Evolutionary conservation across 92 coral and sea anemone species (phyloP).

Genomic region (Hydrozoanthus gracilis): DNA sequence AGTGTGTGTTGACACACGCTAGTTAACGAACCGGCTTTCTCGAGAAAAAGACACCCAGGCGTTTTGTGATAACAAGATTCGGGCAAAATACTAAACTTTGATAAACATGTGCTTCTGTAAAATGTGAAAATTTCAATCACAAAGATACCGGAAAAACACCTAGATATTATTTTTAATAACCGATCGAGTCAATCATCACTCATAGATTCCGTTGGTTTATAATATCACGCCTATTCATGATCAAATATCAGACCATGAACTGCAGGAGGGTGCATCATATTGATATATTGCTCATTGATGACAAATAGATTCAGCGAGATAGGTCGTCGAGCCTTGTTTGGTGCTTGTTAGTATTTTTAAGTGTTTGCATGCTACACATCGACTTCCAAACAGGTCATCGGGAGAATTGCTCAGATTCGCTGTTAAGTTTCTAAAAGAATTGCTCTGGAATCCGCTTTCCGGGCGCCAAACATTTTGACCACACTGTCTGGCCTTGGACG

Average conservation of each 20-base stretch:
- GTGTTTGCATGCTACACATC: slow-evolving; percentile 1
- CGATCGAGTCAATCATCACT: not conserved
- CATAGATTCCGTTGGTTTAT: slow-evolving; percentile 20
- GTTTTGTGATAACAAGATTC: not conserved
- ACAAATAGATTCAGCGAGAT: slow-evolving; percentile 21
- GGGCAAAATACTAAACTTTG: not conserved
- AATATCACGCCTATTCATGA: slow-evolving; percentile 30
- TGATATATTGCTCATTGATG: slow-evolving; percentile 25
- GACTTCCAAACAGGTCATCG: not conserved
- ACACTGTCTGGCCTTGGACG: not conserved
- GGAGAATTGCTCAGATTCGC: not conserved
- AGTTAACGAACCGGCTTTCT: not conserved
- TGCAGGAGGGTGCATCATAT: slow-evolving; percentile 9
- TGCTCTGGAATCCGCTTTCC: not conserved
- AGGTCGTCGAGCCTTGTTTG: slow-evolving; percentile 27
- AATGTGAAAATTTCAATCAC: slow-evolving; percentile 2
- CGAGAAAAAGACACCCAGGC: not conserved
- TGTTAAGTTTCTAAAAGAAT: not conserved
- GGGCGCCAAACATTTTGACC: not conserved
- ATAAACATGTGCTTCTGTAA: not conserved
- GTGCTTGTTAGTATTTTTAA: not conserved
- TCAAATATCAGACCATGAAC: slow-evolving; percentile 12
- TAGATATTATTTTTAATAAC: slow-evolving; percentile 11
- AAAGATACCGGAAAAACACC: slow-evolving; percentile 32
- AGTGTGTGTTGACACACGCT: not conserved